Conservation (phyloP, 2,797 vertebrate genomes). For the Eulemur mongoz region DNA sequence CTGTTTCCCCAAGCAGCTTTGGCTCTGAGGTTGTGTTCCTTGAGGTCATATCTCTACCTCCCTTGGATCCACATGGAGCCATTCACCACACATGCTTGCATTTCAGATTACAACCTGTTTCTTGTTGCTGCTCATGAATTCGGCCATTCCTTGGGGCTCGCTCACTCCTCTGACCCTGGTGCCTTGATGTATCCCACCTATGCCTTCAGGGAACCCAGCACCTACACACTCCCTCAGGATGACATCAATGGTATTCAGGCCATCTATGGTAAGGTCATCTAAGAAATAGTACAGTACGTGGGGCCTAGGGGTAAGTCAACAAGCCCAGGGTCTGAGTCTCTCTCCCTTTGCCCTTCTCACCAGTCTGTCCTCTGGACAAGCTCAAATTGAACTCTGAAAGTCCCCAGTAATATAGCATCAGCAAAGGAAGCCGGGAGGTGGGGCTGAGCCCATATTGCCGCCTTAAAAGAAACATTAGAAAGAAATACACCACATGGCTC, state of each 20-base stretch:
- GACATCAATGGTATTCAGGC: constrained; percentile 95
- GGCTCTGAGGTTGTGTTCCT: not conserved
- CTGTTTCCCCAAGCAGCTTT: not conserved
- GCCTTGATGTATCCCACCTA: constrained; percentile 96
- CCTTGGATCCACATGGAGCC: not conserved
- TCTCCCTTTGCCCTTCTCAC: not conserved
- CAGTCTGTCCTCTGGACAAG: not conserved
- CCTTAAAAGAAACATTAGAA: not conserved
- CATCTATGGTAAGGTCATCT: constrained; percentile 90
- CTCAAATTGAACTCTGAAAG: not conserved
- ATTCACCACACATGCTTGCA: not conserved
- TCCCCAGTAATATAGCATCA: not conserved
- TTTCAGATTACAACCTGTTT: constrained; percentile 93
- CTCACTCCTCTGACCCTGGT: constrained; percentile 91
- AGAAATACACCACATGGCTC: not conserved
- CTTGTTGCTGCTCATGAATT: constrained; percentile 94
- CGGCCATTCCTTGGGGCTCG: constrained; percentile 95
- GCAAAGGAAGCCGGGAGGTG: not conserved
- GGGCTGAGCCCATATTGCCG: not conserved
- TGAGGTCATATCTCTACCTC: not conserved
- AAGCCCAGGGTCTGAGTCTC: not conserved
- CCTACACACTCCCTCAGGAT: constrained; percentile 90
- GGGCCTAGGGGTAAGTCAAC: no score
- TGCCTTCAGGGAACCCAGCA: constrained; percentile 84
- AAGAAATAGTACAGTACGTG: rapidly evolving